Evolutionary conservation across 2,113 vertebrate genomes (phyloP), one percentile per base, ranked within the genome.

Genomic region (Malaclemys terrapin): DNA sequence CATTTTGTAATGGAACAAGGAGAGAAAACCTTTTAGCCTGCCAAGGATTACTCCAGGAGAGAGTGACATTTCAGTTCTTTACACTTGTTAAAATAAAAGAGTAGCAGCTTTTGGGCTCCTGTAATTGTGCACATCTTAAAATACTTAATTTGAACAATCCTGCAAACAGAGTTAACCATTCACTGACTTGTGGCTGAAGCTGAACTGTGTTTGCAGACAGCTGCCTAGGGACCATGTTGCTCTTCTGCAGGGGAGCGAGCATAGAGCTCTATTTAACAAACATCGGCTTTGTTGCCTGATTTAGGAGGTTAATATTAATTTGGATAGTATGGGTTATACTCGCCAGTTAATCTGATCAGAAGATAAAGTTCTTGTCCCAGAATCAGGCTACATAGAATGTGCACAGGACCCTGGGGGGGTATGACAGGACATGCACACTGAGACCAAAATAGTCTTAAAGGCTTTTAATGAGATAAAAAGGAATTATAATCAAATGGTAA

Each of bases 131-230:
- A 27, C 13, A 16, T 78, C 24, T 29, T 47, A 78, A 35, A 83
- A 72, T 81, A 11, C 84, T 93, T 82, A 22, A 75, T 93, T 57
- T 91, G 84, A 91, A 76, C 62, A 84, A 4, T 38, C 22, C 17
- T 88, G 49, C 53, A 78, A 95, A 84, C 83, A 88, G 62, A 95
- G 72, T 80, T 72, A 91, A 92, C 38, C 80, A 49, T 79, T 94
- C 38, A 17, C 62, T 80, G 81, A 3, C 12, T 84, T 80, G 31
- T 1, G 91, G 35, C 78, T 88, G 91, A 80, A 87, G 38, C 65
- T 0, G 2, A 84, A 42, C 85, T 50, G 11, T 29, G 10, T 62
- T 47, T 91, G 75, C 86, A 94, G 84, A 5, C 75, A 80, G 80
- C 76, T 93, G 80, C 82, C 9, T 2, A 49, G 65, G 59, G 47